These are phyloP conservation scores for Suncus etruscus DNA, from an alignment of 2,113 vertebrate species.

Conservation along the genomic window DNA sequence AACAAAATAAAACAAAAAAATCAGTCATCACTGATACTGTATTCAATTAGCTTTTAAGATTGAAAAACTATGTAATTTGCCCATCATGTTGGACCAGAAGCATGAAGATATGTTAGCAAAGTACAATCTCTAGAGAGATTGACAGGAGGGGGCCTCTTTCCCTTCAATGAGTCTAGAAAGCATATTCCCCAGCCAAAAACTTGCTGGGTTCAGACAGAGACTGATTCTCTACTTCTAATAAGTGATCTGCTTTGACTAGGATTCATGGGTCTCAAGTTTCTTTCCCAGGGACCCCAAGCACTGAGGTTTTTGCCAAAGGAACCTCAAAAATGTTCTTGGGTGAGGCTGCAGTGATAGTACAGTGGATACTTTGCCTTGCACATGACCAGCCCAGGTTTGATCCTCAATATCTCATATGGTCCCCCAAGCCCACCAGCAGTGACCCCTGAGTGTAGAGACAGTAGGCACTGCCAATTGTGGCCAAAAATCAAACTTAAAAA, in stretches of 20 bases:
- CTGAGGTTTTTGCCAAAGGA: not conserved
- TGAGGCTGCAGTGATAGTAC: too few relatives aligned
- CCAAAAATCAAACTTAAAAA: too few relatives aligned
- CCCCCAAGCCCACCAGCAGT: too few relatives aligned
- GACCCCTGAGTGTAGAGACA: too few relatives aligned
- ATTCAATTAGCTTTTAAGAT: not conserved
- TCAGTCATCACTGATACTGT: slow-evolving; percentile 1
- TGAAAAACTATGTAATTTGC: slow-evolving; percentile 34
- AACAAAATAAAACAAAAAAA: not conserved
- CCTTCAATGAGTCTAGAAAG: not conserved
- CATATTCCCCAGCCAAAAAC: not conserved
- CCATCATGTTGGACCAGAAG: not conserved
- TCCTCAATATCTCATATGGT: too few relatives aligned
- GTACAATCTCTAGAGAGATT: not conserved
- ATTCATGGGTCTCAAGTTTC: not conserved
- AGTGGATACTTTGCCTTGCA: too few relatives aligned
- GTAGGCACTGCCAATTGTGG: too few relatives aligned
- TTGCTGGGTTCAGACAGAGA: not conserved
- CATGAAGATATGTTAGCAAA: not conserved
- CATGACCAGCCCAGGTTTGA: too few relatives aligned
- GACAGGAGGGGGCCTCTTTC: too few relatives aligned
- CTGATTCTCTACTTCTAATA: not conserved
- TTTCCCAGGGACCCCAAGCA: not conserved
- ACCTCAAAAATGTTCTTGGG: not conserved
- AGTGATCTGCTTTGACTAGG: not conserved